A percentile compares a stretch with the other conserved stretches of the same genome.
Evolutionary conservation across 37 sponge, comb jelly and placozoan species (phyloP).

Genomic region (Corticium candelabrum): DNA sequence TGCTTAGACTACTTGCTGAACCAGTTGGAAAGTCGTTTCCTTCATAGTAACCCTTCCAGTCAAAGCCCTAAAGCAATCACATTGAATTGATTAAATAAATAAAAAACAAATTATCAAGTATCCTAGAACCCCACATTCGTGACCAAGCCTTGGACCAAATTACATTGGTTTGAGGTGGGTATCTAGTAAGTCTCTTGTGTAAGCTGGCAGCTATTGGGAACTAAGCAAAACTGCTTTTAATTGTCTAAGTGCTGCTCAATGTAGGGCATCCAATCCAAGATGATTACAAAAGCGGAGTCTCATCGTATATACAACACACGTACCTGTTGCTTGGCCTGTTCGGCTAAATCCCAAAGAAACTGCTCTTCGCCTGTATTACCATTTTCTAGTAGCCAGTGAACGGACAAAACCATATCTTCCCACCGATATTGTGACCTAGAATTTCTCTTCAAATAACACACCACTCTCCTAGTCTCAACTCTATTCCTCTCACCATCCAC

Average conservation of each 20-base stretch:
- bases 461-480: background rate
- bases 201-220: background rate
- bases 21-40: constrained; percentile 31
- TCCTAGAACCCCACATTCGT: too few species aligned
- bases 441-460: background rate
- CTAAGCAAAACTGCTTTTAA: too few species aligned
- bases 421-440: constrained; percentile 46
- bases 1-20: constrained; percentile 15
- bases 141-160: too few species aligned
- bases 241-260: too few species aligned
- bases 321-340: constrained; percentile 46
- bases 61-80: constrained; percentile 31
- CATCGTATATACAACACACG: background rate
- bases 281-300: too few species aligned
- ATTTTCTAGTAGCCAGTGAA: constrained; percentile 58
- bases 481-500: constrained; percentile 16
- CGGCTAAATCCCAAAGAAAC: constrained; percentile 65
- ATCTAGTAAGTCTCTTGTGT: background rate
- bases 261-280: too few species aligned
- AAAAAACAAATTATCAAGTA: too few species aligned
- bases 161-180: too few species aligned
- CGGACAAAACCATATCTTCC: constrained; percentile 51
- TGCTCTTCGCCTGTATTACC: constrained; percentile 47
- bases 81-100: background rate
- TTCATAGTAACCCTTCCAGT: constrained; percentile 50